These are phyloP conservation scores for Setophaga coronata DNA, from an alignment of 2,113 vertebrate genomes.

Conservation along the genomic window DNA sequence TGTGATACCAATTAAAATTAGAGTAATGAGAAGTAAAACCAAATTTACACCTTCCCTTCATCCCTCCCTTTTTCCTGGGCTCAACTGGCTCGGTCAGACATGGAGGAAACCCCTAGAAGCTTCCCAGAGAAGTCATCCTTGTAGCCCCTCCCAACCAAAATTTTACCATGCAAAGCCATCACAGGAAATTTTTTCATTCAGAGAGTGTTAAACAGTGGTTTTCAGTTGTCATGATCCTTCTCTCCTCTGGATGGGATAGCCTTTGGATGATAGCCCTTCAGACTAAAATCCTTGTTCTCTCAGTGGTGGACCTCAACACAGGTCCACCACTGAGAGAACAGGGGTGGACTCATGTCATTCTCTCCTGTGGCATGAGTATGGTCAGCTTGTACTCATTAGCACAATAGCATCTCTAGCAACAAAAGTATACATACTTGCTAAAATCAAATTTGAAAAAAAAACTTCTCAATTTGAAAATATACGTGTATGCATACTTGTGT, in stretches of 20 bases:
- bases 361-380: neutral
- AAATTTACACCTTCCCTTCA: neutral
- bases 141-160: neutral
- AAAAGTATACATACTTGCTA: neutral
- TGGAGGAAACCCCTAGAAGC: neutral
- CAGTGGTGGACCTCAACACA: neutral
- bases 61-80: neutral
- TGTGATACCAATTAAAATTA: neutral
- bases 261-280: neutral
- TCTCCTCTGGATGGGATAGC: neutral
- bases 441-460: neutral
- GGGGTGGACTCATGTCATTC: neutral
- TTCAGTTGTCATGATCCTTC: neutral
- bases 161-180: neutral
- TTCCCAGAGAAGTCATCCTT: neutral
- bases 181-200: neutral
- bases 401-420: neutral
- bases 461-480: neutral
- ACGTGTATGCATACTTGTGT: fast-evolving
- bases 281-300: neutral
- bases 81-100: neutral
- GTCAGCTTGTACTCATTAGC: neutral
- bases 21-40: neutral
- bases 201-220: neutral
- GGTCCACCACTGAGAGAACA: too few species aligned